A percentile compares a stretch with the other conserved stretches of the same genome.
Conservation (phyloP, 2,888 invertebrate genomes). For the Erebia epiphron region DNA sequence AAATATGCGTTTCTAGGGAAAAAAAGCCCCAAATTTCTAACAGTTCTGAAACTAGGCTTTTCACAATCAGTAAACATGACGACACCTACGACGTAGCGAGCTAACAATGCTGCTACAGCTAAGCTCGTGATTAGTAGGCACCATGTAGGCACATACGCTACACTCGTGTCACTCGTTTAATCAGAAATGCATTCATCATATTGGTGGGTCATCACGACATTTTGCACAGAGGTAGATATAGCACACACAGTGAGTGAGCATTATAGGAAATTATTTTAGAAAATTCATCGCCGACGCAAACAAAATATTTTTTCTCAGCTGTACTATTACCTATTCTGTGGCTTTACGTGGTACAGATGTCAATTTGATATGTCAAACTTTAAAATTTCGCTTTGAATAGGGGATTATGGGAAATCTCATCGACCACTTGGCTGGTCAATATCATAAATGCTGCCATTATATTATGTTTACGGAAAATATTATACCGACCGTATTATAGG, state of each 20-base stretch:
- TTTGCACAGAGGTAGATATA: no score
- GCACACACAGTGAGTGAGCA: no score
- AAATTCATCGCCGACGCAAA: neutral
- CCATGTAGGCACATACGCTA: neutral
- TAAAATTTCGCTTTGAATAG: no score
- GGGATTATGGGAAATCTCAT: no score
- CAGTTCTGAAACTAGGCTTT: neutral
- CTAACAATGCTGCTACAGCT: constrained; percentile 13
- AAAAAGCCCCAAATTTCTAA: neutral
- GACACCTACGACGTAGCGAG: constrained; percentile 10
- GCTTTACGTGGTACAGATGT: no score
- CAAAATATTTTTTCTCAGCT: neutral
- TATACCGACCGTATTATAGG: no score
- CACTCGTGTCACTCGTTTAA: neutral
- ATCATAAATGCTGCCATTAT: no score
- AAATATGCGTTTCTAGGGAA: neutral
- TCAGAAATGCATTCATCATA: neutral
- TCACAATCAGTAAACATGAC: constrained; percentile 11
- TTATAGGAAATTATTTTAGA: no score
- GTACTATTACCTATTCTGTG: no score
- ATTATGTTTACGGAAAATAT: neutral
- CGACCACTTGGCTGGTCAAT: no score
- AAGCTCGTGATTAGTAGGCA: constrained; percentile 5
- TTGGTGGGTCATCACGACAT: neutral
- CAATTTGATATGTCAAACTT: no score